phyloP scores from a whole-genome alignment of 2,888 invertebrate species.

The Tanaodytes sp. region DNA sequence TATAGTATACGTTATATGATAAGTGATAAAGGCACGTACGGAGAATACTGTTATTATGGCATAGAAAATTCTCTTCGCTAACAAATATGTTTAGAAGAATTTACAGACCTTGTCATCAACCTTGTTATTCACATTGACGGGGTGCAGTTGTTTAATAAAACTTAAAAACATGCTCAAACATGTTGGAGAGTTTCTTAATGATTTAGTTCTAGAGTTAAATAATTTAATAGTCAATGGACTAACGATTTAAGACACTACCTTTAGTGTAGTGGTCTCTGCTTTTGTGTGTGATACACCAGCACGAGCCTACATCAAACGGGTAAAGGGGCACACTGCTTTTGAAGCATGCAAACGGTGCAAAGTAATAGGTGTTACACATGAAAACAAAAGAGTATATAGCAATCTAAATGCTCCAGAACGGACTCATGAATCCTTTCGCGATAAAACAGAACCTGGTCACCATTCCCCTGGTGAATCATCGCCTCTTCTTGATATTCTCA shows the following conservation, averaged over 20 bases:
- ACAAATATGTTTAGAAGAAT: neutral
- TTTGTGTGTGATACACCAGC: slow-evolving; percentile 17
- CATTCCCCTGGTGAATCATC: slow-evolving; percentile 24
- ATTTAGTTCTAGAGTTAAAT: slow-evolving; percentile 10
- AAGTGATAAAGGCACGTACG: slow-evolving; percentile 12
- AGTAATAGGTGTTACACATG: slow-evolving; percentile 6
- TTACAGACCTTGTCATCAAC: slow-evolving; percentile 11
- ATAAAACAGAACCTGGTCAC: slow-evolving; percentile 25
- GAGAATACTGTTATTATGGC: slow-evolving; percentile 22
- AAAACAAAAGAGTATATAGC: slow-evolving; percentile 18
- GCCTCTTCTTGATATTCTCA: slow-evolving; percentile 27
- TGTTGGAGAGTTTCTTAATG: slow-evolving; percentile 1
- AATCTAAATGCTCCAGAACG: slow-evolving; percentile 29
- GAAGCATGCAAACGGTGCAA: slow-evolving; percentile 4
- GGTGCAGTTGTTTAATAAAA: slow-evolving; percentile 9
- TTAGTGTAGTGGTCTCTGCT: slow-evolving; percentile 3
- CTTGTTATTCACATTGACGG: slow-evolving; percentile 25
- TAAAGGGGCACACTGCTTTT: slow-evolving; percentile 1
- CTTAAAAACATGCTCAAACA: slow-evolving; percentile 7
- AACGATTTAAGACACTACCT: neutral
- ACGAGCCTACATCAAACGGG: slow-evolving; percentile 7
- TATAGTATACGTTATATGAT: slow-evolving; percentile 1
- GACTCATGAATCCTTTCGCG: slow-evolving; percentile 31
- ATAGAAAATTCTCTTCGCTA: slow-evolving; percentile 5
- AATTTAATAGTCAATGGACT: slow-evolving; percentile 6